phyloP scores from a whole-genome alignment of 2,888 invertebrate species.

The Drosophila nr. perissopoda region DNA sequence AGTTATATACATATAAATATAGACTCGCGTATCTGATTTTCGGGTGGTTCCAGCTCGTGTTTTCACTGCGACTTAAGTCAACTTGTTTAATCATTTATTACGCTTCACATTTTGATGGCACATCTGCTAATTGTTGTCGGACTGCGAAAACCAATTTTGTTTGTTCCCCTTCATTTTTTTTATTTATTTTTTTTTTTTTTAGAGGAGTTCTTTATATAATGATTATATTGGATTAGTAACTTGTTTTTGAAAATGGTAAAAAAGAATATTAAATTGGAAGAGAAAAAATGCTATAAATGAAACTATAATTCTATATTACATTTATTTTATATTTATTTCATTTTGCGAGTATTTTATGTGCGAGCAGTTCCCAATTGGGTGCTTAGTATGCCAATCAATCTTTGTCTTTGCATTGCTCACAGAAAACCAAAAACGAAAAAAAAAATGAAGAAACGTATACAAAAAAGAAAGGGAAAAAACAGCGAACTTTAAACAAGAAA shows the following conservation, averaged over 20 bases:
- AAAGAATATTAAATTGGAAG: background rate
- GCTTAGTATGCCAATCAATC: conserved; percentile 70
- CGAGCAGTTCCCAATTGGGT: conserved; percentile 9
- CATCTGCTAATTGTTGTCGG: conserved; percentile 73
- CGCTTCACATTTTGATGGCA: conserved; percentile 57
- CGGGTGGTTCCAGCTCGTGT: conserved; percentile 48
- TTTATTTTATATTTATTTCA: background rate
- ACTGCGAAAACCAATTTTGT: conserved; percentile 16
- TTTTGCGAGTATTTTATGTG: background rate
- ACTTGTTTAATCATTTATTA: conserved; percentile 54
- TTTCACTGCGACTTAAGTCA: conserved; percentile 53
- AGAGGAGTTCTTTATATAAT: conserved; percentile 14
- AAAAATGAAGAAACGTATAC: background rate
- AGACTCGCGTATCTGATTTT: conserved; percentile 8
- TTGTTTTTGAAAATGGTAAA: background rate
- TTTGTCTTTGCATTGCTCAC: conserved; percentile 57
- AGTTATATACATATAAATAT: conserved; percentile 7
- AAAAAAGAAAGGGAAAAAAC: conserved; percentile 2
- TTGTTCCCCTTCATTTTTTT: background rate
- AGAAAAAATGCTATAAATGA: background rate
- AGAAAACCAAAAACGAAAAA: conserved; percentile 1
- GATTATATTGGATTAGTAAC: conserved; percentile 6
- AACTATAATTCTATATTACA: background rate
- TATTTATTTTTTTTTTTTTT: conserved; percentile 17
- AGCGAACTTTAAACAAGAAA: conserved; percentile 67